phyloP scores from a whole-genome alignment of 2,797 vertebrate genomes.

The Sebastes reedi region DNA sequence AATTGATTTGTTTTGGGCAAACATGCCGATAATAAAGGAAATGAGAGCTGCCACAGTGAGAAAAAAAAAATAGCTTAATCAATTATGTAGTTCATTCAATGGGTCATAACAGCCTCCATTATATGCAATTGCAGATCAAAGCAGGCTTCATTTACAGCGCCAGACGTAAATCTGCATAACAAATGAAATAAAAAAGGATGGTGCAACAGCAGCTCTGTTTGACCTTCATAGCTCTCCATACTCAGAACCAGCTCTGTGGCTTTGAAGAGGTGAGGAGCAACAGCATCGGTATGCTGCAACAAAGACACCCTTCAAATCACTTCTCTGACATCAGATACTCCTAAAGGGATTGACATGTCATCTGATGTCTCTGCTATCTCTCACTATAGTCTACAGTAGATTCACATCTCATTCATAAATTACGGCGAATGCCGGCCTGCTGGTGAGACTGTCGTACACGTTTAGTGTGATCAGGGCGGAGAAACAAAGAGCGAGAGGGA shows the following conservation, averaged over 20 bases:
- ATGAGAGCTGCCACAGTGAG: not conserved
- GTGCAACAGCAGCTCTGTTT: conserved; percentile 47
- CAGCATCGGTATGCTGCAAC: conserved; percentile 39
- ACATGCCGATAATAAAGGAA: not conserved
- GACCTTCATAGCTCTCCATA: conserved; percentile 50
- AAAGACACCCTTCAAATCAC: conserved; percentile 31
- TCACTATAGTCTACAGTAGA: not conserved
- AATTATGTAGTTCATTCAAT: conserved; percentile 12
- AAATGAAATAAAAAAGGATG: conserved; percentile 30
- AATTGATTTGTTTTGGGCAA: not conserved
- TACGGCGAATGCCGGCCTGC: not conserved
- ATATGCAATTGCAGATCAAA: conserved; percentile 38
- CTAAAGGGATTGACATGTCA: conserved; percentile 12
- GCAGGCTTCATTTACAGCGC: conserved; percentile 5
- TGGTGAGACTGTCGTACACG: conserved; percentile 5
- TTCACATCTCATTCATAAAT: conserved; percentile 39
- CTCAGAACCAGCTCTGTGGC: conserved; percentile 33
- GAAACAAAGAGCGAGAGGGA: conserved; percentile 25
- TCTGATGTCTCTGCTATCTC: conserved; percentile 12
- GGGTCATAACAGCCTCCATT: conserved; percentile 24
- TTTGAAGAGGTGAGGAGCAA: conserved; percentile 43
- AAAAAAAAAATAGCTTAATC: not conserved
- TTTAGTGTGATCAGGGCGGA: conserved; percentile 44
- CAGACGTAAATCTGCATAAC: conserved; percentile 25
- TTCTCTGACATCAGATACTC: conserved; percentile 21